Conservation (phyloP, 2,888 invertebrate genomes). For the Chromoteleia sp. region DNA sequence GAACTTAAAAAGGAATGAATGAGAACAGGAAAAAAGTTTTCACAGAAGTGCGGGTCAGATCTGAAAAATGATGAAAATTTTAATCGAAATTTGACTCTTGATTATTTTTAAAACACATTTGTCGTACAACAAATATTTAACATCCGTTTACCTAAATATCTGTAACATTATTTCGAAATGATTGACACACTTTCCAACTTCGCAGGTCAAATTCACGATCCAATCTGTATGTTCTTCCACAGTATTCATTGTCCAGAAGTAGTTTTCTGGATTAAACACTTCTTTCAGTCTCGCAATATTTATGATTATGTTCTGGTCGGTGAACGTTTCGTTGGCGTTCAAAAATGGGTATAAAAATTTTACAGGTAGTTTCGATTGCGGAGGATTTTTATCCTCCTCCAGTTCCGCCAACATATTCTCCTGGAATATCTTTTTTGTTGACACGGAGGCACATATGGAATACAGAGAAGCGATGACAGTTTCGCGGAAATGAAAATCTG, state of each 20-base stretch:
- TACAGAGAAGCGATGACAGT: conserved; percentile 86
- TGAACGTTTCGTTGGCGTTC: neutral
- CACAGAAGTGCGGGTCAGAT: conserved; percentile 88
- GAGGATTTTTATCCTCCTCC: conserved; percentile 25
- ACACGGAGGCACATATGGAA: conserved; percentile 84
- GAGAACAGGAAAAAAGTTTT: conserved; percentile 88
- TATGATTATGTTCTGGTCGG: conserved; percentile 68
- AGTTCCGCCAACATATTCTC: conserved; percentile 23
- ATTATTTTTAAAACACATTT: too few relatives aligned
- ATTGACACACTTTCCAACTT: conserved; percentile 85
- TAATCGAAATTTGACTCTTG: neutral
- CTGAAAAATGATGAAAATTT: conserved; percentile 29
- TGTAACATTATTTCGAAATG: conserved; percentile 86
- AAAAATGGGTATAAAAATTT: conserved; percentile 78
- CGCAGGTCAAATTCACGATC: conserved; percentile 86
- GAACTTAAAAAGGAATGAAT: conserved; percentile 85
- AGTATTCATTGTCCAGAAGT: conserved; percentile 82
- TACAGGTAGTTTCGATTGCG: conserved; percentile 56
- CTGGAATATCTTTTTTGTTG: conserved; percentile 68
- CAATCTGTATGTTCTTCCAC: conserved; percentile 85
- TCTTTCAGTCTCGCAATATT: conserved; percentile 78
- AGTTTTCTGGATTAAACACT: conserved; percentile 74
- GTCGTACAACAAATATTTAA: too few relatives aligned
- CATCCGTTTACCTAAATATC: conserved; percentile 86
- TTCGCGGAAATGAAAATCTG: conserved; percentile 86